Evolutionary conservation across 2,113 vertebrate genomes (phyloP), one percentile per base, ranked within the genome.

Genomic region (Meleagris gallopavo): DNA sequence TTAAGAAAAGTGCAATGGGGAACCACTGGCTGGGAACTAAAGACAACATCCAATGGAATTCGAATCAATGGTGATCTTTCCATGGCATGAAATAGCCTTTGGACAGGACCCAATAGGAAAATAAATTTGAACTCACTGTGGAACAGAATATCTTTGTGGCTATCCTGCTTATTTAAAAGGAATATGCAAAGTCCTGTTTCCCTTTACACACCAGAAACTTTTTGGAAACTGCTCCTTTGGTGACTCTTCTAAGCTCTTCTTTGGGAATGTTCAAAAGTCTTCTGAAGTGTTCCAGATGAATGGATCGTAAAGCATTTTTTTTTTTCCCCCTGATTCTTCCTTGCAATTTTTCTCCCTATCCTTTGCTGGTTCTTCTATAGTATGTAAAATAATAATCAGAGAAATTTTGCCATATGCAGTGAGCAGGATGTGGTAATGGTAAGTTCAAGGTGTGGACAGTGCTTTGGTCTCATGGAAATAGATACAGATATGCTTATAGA

Each of bases 131-230:
- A 10, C 43, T 91, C 66, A 24, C 38, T 69, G 77, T 64, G 66
- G 29, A 92, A 89, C 57, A 64, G 27, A 80, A 29, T 52, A 55
- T 78, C 41, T 85, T 86, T 87, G 32, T 54, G 60, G 43, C 27
- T 54, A 84, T 61, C 27, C 52, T 75, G 38, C 67, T 92, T 81
- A 58, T 94, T 93, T 82, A 76, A 93, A 89, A 82, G 21, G 58
- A 75, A 19, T 34, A 36, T 72, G 36, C 3, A 36, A 64, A 78
- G 43, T 57, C 20, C 36, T 4, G 1, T 75, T 91, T 78, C 34
- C 15, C 6, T 20, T 84, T 22, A 65, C 0, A 3, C 10, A 71
- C 19, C 16, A 92, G 75, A 96, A 93, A 66, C n/a, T 52, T 84
- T 25, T 24, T 82, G 72, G 80, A 78, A 95, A 46, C 3, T 27